Conservation (phyloP, 2,113 vertebrate genomes). For the Vidua macroura region DNA sequence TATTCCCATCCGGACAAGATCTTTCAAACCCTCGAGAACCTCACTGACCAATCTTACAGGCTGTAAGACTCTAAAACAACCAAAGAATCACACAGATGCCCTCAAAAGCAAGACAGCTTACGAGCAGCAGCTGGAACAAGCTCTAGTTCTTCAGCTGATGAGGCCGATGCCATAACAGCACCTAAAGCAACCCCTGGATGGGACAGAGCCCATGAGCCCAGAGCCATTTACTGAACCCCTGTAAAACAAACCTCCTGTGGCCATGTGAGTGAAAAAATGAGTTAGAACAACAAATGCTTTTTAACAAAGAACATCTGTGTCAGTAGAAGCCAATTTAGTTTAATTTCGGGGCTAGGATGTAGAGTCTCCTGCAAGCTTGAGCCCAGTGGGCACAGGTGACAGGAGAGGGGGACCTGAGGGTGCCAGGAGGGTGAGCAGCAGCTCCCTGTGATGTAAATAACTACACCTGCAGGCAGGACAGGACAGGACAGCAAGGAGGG, state of each 20-base stretch:
- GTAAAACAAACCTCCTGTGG: not conserved
- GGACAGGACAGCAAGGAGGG: accelerated
- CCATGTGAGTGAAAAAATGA: not conserved
- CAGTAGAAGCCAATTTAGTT: not conserved
- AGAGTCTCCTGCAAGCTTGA: too few relatives aligned
- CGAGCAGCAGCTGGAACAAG: not conserved
- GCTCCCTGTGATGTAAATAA: too few relatives aligned
- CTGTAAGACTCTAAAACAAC: not conserved
- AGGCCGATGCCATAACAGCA: accelerated
- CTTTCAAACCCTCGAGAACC: not conserved
- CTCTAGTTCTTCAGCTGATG: not conserved
- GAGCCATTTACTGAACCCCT: not conserved
- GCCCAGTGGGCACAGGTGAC: not conserved
- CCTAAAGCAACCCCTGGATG: not conserved
- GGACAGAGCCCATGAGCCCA: not conserved
- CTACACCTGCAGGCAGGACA: not conserved
- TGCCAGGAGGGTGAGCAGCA: not conserved
- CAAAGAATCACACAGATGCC: not conserved
- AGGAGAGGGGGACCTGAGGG: not conserved
- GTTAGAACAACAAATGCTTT: not conserved
- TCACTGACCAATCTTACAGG: not conserved
- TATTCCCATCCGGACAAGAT: not conserved
- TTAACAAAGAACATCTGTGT: not conserved
- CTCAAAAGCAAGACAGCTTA: not conserved
- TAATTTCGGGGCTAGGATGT: not conserved